Evolutionary conservation across 2,888 invertebrate species (phyloP).

Genomic region (Tribolium freemani): DNA sequence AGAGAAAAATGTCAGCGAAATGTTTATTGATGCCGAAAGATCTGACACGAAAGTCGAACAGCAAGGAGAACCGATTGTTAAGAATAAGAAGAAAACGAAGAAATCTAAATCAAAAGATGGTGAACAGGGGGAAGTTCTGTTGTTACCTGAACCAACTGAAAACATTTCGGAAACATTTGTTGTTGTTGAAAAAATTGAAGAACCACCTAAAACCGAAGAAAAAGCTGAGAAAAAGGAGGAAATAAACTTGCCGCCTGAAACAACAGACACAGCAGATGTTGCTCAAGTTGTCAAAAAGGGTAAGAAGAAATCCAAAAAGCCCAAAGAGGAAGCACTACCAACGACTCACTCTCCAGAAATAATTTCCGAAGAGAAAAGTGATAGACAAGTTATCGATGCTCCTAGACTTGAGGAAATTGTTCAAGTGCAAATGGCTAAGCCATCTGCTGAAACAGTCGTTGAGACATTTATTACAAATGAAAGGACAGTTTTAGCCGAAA

Average conservation of each 20-base stretch:
- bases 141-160: constrained; percentile 34
- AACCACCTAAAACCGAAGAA: constrained; percentile 8
- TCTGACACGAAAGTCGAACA: constrained; percentile 3
- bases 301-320: constrained; percentile 38
- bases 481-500: constrained; percentile 3
- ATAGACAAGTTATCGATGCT: background rate
- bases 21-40: background rate
- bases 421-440: background rate
- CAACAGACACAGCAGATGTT: background rate
- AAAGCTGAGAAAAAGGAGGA: background rate
- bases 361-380: background rate
- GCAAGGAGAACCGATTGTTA: constrained; percentile 17
- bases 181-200: constrained; percentile 1
- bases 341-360: background rate
- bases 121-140: background rate
- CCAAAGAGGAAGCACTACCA: constrained; percentile 6
- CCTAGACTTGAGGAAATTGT: background rate
- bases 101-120: constrained; percentile 38
- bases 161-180: constrained; percentile 68
- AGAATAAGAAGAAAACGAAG: constrained; percentile 28
- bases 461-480: background rate
- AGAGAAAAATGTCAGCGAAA: constrained; percentile 6
- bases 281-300: background rate
- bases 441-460: background rate
- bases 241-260: background rate